Evolutionary conservation across 2,888 invertebrate genomes (phyloP), one percentile per base, ranked within the genome.

Genomic region (Eupithecia exiguata): DNA sequence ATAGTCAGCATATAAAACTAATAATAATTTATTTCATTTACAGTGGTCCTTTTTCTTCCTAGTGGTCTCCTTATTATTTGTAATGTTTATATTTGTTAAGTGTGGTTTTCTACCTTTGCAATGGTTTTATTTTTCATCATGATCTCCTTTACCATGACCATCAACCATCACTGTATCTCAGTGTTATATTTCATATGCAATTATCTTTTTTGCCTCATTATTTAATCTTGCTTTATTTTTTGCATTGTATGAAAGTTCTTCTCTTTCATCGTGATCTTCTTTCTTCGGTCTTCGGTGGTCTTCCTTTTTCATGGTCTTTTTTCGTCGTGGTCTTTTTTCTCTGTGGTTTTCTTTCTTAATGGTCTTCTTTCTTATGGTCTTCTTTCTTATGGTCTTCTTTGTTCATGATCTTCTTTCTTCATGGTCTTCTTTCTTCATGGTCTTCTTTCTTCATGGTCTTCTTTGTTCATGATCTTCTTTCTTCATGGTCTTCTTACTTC

Each of bases 211-310:
- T 43, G 5, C 18, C 18, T 43, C 16, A n/a, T 49, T 49, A n/a
- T n/a, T 49, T n/a, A 49, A 21, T 53, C 10, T 10, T 53, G 49
- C 21, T 21, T 4, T 5, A 53, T 21, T 10, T 21, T 10, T 53
- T 53, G 49, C 10, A 10, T 53, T 49, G 2, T 49, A 49, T 49
- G 2, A 46, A 18, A n/a, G 46, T 61, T 9, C 5, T 61, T 16
- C 72, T 68, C 67, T 43, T 36, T 72, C 62, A 70, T 75, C 68
- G 25, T 9, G 5, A 69, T 78, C 76, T 76, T 78, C 66, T 66
- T 77, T 76, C 74, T 77, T 53, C 58, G n/a, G n/a, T n/a, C n/a
- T n/a, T n/a, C n/a, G n/a, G 62, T 40, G 43, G 75, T 76, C 61
- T 71, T 73, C 43, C 49, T 72, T 76, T 72, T 76, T 53, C 66